Percentiles rank a stretch among this genome's conserved stretches.
phyloP scores from a whole-genome alignment of 2,113 vertebrate genomes.

The Physeter macrocephalus region DNA sequence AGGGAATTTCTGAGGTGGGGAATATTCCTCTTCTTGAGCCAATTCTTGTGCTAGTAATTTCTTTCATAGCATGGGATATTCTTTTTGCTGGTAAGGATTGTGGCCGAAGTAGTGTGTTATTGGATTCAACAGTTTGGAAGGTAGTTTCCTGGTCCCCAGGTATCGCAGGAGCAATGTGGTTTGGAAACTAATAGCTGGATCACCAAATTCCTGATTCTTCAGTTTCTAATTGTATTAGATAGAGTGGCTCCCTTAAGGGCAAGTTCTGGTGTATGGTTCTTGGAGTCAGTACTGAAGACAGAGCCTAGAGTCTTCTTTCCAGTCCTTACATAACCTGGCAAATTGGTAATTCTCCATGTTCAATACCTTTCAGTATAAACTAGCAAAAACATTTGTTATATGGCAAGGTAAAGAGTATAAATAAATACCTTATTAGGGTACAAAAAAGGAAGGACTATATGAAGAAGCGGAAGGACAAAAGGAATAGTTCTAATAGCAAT shows the following conservation, averaged over 20 bases:
- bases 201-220: neutral
- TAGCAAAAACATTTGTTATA: neutral
- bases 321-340: neutral
- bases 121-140: neutral
- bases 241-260: neutral
- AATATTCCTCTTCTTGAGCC: too few relatives aligned
- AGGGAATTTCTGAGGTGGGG: neutral
- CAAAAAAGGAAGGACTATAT: neutral
- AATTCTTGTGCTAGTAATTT: neutral
- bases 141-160: neutral
- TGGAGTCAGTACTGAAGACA: neutral
- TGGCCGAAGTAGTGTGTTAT: neutral
- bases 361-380: neutral
- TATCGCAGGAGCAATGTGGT: neutral
- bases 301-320: neutral
- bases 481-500: neutral
- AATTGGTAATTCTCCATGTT: neutral
- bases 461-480: neutral
- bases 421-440: neutral
- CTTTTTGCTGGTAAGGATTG: neutral
- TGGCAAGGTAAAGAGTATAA: neutral
- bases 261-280: neutral
- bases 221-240: neutral
- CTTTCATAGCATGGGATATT: too few relatives aligned
- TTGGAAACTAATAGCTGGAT: neutral